Percentiles rank a stretch among this genome's conserved stretches.
Conservation (phyloP, 2,797 vertebrate species). For the Sebastes paucispinis region DNA sequence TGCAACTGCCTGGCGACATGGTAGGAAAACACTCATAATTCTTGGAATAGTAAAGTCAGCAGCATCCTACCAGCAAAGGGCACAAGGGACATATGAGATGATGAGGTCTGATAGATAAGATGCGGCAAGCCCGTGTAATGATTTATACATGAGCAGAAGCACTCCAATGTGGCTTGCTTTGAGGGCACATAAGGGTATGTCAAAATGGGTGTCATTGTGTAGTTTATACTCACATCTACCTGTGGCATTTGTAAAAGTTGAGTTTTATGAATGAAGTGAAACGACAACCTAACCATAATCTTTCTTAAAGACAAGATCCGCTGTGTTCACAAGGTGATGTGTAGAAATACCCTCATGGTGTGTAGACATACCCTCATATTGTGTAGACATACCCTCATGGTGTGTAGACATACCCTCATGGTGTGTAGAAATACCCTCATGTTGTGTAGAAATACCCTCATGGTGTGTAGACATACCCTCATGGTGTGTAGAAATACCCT, state of each 20-base stretch:
- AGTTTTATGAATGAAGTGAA: not conserved
- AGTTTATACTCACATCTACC: slow-evolving; percentile 18
- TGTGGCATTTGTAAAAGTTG: slow-evolving; percentile 15
- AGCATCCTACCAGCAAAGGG: not conserved
- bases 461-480: too few relatives aligned
- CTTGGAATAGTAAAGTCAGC: slow-evolving; percentile 21
- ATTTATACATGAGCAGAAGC: slow-evolving; percentile 33
- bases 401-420: too few relatives aligned
- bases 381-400: too few relatives aligned
- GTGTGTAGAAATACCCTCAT: too few relatives aligned
- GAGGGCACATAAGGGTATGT: not conserved
- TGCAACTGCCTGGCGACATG: not conserved
- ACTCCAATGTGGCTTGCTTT: slow-evolving; percentile 5
- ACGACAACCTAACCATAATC: not conserved
- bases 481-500: too few relatives aligned
- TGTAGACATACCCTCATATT: too few relatives aligned
- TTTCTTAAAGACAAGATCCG: not conserved
- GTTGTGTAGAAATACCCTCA: too few relatives aligned
- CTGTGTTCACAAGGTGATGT: not conserved
- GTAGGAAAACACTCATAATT: slow-evolving; percentile 7
- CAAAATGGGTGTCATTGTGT: slow-evolving; percentile 6
- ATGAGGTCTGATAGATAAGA: slow-evolving; percentile 18
- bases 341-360: too few relatives aligned
- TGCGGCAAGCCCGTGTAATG: not conserved
- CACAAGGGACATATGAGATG: slow-evolving; percentile 17